Evolutionary conservation across 2,888 invertebrate species (phyloP).

Genomic region (Auanema freiburgensis): DNA sequence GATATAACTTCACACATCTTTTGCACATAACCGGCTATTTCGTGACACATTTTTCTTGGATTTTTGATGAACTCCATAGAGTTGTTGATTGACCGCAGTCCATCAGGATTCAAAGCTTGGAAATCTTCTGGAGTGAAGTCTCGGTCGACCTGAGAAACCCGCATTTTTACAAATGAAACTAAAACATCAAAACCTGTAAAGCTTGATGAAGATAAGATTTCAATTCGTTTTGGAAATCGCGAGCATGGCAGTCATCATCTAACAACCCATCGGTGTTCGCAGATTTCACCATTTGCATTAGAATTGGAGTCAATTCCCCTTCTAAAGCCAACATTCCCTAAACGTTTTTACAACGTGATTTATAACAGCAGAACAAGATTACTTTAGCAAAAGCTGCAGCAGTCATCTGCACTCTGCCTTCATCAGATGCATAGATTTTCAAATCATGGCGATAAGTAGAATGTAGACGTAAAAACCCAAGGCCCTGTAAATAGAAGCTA

Average conservation of each 20-base stretch:
- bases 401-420: slow-evolving; percentile 99
- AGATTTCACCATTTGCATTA: slow-evolving; percentile 86
- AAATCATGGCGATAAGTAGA: slow-evolving; percentile 81
- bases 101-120: slow-evolving; percentile 75
- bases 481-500: slow-evolving; percentile 71
- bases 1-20: slow-evolving; percentile 71
- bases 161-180: neutral
- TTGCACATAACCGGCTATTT: slow-evolving; percentile 71
- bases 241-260: slow-evolving; percentile 89
- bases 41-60: slow-evolving; percentile 87
- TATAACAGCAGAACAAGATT: slow-evolving; percentile 6
- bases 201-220: slow-evolving; percentile 61
- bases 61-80: slow-evolving; percentile 80
- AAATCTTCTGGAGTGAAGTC: slow-evolving; percentile 69
- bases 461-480: slow-evolving; percentile 90
- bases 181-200: slow-evolving; percentile 54
- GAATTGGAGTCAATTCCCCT: slow-evolving; percentile 95
- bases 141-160: slow-evolving; percentile 47
- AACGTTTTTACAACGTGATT: slow-evolving; percentile 1
- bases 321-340: slow-evolving; percentile 89
- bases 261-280: slow-evolving; percentile 86
- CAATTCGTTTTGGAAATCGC: slow-evolving; percentile 60
- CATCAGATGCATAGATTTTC: slow-evolving; percentile 93
- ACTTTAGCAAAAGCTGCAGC: slow-evolving; percentile 97
- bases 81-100: slow-evolving; percentile 79